A percentile compares a stretch with the other conserved stretches of the same genome.
Conservation (phyloP, 2,888 invertebrate genomes). For the Chrysomela aeneicollis region DNA sequence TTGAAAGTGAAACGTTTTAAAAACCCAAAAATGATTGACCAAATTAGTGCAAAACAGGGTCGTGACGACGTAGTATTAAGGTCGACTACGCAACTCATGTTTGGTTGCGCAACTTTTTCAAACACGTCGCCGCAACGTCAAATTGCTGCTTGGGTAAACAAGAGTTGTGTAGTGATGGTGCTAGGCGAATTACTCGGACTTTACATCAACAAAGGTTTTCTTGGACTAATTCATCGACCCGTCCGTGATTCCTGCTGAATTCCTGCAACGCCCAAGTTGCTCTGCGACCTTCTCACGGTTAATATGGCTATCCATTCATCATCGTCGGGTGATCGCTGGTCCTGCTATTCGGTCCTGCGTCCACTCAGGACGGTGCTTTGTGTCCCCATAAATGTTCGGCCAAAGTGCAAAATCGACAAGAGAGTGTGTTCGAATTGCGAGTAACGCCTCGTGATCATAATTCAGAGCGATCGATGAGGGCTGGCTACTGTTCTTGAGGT, state of each 20-base stretch:
- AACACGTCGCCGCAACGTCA: too few relatives aligned
- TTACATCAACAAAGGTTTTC: too few relatives aligned
- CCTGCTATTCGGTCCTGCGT: constrained; percentile 21
- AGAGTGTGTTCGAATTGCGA: constrained; percentile 4
- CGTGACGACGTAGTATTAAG: too few relatives aligned
- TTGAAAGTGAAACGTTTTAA: too few relatives aligned
- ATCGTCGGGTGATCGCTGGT: background rate
- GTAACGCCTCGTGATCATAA: constrained; percentile 1
- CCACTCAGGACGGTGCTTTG: constrained; percentile 40
- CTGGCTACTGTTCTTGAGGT: background rate
- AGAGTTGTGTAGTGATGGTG: too few relatives aligned
- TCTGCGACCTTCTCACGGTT: background rate
- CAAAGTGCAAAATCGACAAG: constrained; percentile 48
- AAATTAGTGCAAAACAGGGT: too few relatives aligned
- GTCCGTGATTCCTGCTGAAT: constrained; percentile 17
- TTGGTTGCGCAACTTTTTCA: too few relatives aligned
- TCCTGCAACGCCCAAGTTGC: constrained; percentile 3
- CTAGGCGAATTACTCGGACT: too few relatives aligned
- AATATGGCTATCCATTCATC: background rate
- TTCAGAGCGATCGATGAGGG: background rate
- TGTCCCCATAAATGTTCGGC: constrained; percentile 43
- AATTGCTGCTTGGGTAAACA: too few relatives aligned
- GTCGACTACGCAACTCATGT: too few relatives aligned
- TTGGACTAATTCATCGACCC: too few relatives aligned
- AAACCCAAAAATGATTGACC: too few relatives aligned